Evolutionary conservation across 2,888 invertebrate species (phyloP).

Genomic region (Sthenelais limicola): DNA sequence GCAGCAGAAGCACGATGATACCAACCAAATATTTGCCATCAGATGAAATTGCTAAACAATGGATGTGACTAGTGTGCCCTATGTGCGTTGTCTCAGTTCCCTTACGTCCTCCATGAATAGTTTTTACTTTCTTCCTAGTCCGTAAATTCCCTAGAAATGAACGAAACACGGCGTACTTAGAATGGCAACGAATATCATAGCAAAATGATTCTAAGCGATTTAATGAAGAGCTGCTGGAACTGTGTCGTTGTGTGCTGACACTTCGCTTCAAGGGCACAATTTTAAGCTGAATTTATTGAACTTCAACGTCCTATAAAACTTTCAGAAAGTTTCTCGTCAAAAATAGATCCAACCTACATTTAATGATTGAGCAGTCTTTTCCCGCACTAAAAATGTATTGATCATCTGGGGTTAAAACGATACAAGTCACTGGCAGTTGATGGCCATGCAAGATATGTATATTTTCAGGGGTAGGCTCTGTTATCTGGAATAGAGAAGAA

Average conservation of each 20-base stretch:
- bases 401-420: conserved; percentile 84
- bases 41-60: conserved; percentile 81
- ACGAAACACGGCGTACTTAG: neutral
- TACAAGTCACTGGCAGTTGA: conserved; percentile 83
- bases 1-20: neutral
- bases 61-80: conserved; percentile 74
- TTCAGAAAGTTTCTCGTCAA: no score
- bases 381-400: conserved; percentile 85
- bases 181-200: no score
- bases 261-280: conserved; percentile 8
- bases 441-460: conserved; percentile 76
- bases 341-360: conserved; percentile 77
- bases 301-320: no score
- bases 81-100: conserved; percentile 61
- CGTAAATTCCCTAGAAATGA: conserved; percentile 65
- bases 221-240: no score
- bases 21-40: conserved; percentile 87
- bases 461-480: neutral
- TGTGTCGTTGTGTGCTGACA: no score
- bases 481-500: no score
- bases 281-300: no score
- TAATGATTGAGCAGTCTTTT: conserved; percentile 89
- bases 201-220: no score
- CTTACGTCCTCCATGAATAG: conserved; percentile 67
- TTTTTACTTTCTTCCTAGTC: conserved; percentile 65